A percentile compares a stretch with the other conserved stretches of the same genome.
Conservation (phyloP, 2,888 invertebrate species). For the Hydriomena furcata region DNA sequence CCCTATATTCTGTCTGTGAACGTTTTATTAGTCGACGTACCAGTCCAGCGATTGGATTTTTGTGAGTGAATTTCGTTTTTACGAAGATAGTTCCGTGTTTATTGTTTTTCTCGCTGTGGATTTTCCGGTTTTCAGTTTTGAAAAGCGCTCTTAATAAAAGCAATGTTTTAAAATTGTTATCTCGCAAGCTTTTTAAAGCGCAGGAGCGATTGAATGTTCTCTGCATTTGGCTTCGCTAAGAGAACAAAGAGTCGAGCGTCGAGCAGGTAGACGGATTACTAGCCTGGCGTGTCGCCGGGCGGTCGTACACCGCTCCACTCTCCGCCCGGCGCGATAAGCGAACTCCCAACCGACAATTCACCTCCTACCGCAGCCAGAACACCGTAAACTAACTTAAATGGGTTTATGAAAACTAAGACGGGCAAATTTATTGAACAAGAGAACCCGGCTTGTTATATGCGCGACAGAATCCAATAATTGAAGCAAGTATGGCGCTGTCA, state of each 20-base stretch:
- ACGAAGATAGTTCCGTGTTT: conserved; percentile 22
- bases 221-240: conserved; percentile 43
- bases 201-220: conserved; percentile 27
- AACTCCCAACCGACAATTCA: conserved; percentile 42
- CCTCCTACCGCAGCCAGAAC: conserved; percentile 43
- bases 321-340: conserved; percentile 38
- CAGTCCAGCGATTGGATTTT: conserved; percentile 63
- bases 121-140: conserved; percentile 44
- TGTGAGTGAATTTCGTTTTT: conserved; percentile 37
- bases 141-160: conserved; percentile 51
- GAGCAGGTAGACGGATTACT: conserved; percentile 68
- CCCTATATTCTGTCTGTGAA: conserved; percentile 73
- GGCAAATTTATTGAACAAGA: conserved; percentile 52
- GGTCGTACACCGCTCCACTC: conserved; percentile 25
- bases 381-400: conserved; percentile 68
- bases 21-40: conserved; percentile 77
- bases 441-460: conserved; percentile 18
- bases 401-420: conserved; percentile 69
- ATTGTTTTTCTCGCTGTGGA: conserved; percentile 14
- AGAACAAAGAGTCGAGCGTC: conserved; percentile 71
- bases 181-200: conserved; percentile 8
- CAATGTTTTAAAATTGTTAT: conserved; percentile 15
- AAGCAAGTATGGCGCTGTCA: conserved; percentile 37
- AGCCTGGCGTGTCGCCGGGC: too few relatives aligned
- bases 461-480: conserved; percentile 31